These are phyloP conservation scores for Tachina grossa DNA, from an alignment of 2,888 invertebrate species.

Conservation along the genomic window DNA sequence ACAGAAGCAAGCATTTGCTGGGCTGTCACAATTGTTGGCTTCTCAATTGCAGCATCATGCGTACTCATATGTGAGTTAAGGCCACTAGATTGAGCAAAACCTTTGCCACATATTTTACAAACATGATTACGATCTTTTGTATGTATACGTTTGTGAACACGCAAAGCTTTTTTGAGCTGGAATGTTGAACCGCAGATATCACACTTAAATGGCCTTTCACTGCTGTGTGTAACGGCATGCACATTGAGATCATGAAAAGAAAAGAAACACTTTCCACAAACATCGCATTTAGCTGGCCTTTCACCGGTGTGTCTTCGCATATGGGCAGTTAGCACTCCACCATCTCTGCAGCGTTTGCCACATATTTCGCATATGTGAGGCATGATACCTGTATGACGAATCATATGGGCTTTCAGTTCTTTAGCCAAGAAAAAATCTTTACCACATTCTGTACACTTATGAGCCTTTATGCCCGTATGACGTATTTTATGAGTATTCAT, in stretches of 20 bases:
- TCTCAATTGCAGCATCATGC: constrained; percentile 72
- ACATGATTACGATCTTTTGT: constrained; percentile 78
- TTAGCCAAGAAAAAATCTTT: constrained; percentile 79
- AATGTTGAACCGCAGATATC: constrained; percentile 78
- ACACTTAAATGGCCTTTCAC: constrained; percentile 76
- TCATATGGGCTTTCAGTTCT: constrained; percentile 78
- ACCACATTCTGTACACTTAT: constrained; percentile 78
- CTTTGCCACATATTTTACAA: constrained; percentile 79
- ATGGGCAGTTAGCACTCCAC: constrained; percentile 79
- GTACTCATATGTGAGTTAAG: constrained; percentile 80
- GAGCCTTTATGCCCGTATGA: constrained; percentile 80
- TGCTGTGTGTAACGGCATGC: constrained; percentile 79
- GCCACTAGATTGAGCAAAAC: constrained; percentile 80
- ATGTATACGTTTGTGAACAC: constrained; percentile 80
- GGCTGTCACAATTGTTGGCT: constrained; percentile 32
- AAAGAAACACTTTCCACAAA: constrained; percentile 78
- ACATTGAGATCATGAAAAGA: constrained; percentile 80
- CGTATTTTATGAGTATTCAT: constrained; percentile 79
- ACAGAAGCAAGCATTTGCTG: background rate
- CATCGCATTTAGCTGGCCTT: constrained; percentile 78
- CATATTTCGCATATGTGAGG: constrained; percentile 79
- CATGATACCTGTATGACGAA: constrained; percentile 78
- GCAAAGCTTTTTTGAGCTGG: constrained; percentile 80
- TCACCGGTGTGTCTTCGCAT: constrained; percentile 80
- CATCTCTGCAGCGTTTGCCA: constrained; percentile 78